Base-by-base conservation (phyloP, 1,140 invertebrate species). In the Euborellia annulipes region DNA sequence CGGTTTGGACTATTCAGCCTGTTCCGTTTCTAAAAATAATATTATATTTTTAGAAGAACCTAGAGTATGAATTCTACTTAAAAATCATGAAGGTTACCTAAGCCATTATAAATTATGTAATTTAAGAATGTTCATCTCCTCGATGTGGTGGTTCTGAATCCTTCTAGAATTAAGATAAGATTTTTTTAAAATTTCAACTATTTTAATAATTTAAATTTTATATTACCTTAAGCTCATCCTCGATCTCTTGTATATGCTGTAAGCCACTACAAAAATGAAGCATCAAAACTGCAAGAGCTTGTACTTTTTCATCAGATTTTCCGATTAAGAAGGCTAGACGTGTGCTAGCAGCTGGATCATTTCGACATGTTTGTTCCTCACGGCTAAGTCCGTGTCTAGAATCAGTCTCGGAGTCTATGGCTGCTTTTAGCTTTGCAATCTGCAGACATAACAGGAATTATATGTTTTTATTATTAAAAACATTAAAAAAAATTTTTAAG, bases 241-340 rank as follows among this genome's bases (percentile, higher is more conserved):
- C 53, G 22, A 62, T 50, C 46, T 77, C 73, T 44, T 75, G 64
- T 16, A 72, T 71, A 49, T 76, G 69, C 55, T 86, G 82, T 27
- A 88, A 62, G 7, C 81, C 83, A 2, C 83, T 76, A 61, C 85
- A 91, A 64, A 84, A 88, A 60, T 89, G 83, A 49, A 89, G 63
- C 74, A 89, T 78, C 22, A 90, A 67, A 19, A 88, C 75, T 20
- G 83, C 83, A 44, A 91, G 61, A 1, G 82, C 82, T 58, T 85
- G 79, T 3, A 82, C 76, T 54, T 79, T 75, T 49, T 79, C 71
- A 56, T 85, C 82, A 19, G 75, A 78, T 57, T 81, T 73, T 41
- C 60, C 66, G 49, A 72, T 71, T 52, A 69, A 56, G 58, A 62
- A 66, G 46, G 58, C 63, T 40, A 73, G 58, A 54, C 69, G 71